Conservation (phyloP, 1,140 invertebrate species). For the Drosophila tsacasi region DNA sequence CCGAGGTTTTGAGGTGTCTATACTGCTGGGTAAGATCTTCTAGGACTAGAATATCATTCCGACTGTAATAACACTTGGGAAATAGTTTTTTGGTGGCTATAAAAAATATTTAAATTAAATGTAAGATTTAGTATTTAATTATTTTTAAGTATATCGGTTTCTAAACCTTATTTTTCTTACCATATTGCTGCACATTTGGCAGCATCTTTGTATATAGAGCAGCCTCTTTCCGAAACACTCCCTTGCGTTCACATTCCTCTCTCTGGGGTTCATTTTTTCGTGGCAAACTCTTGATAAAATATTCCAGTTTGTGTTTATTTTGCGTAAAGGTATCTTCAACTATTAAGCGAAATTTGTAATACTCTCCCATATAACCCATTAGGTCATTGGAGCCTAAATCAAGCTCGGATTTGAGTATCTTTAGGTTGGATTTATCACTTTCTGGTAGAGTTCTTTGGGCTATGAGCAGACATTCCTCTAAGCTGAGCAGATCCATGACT, state of each 20-base stretch:
- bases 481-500: slow-evolving; percentile 53
- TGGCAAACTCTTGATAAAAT: slow-evolving; percentile 74
- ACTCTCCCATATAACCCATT: slow-evolving; percentile 78
- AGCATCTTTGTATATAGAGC: slow-evolving; percentile 57
- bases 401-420: slow-evolving; percentile 37
- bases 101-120: not conserved
- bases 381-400: slow-evolving; percentile 56
- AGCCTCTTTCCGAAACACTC: slow-evolving; percentile 68
- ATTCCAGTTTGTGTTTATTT: slow-evolving; percentile 36
- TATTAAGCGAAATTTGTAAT: slow-evolving; percentile 62
- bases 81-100: slow-evolving; percentile 58
- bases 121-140: not conserved
- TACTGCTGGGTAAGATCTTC: slow-evolving; percentile 79
- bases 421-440: slow-evolving; percentile 26
- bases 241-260: slow-evolving; percentile 73
- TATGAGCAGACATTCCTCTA: slow-evolving; percentile 56
- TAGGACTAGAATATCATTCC: slow-evolving; percentile 80
- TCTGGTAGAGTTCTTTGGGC: slow-evolving; percentile 40
- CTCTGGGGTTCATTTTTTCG: slow-evolving; percentile 58
- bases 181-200: slow-evolving; percentile 71
- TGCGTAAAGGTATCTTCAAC: slow-evolving; percentile 10
- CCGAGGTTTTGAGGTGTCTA: slow-evolving; percentile 62
- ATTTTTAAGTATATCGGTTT: not conserved
- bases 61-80: slow-evolving; percentile 59
- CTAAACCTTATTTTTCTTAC: slow-evolving; percentile 7